These are phyloP conservation scores for Andrena fulva DNA, from an alignment of 2,888 invertebrate species.

Conservation along the genomic window DNA sequence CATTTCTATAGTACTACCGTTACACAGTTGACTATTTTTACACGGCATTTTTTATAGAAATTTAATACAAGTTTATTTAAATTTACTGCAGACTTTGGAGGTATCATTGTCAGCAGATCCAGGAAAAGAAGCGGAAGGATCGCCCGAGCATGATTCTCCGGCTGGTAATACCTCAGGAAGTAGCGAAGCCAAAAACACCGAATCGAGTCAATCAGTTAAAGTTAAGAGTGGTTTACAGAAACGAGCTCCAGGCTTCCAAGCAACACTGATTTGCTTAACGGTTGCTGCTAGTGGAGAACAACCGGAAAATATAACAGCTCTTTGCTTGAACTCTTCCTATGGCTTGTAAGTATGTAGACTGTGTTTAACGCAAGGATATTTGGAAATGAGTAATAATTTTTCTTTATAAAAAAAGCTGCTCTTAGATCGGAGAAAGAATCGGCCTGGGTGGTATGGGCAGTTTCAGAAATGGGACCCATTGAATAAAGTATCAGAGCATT, in stretches of 20 bases:
- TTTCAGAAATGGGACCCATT: no score
- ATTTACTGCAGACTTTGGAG: conserved; percentile 90
- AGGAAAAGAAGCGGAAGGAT: conserved; percentile 92
- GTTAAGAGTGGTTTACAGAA: conserved; percentile 92
- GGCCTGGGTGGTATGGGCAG: no score
- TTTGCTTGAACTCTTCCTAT: conserved; percentile 98
- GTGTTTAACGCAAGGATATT: background rate
- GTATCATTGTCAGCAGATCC: conserved; percentile 94
- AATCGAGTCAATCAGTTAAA: conserved; percentile 86
- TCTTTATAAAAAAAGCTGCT: no score
- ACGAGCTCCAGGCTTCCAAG: conserved; percentile 98
- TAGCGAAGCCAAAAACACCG: conserved; percentile 84
- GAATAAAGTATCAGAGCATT: no score
- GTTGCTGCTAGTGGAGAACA: conserved; percentile 92
- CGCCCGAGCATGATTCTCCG: conserved; percentile 93
- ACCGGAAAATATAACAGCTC: conserved; percentile 94
- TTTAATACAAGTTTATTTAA: background rate
- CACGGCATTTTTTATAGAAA: background rate
- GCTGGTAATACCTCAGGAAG: conserved; percentile 85
- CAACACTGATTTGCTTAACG: conserved; percentile 96
- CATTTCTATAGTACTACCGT: background rate
- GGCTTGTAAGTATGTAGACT: conserved; percentile 92
- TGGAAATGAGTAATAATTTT: no score
- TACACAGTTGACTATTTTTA: background rate
- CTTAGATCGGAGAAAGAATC: no score